These are phyloP conservation scores for Platycercus adscitus DNA, from an alignment of 2,113 vertebrate genomes.

Conservation along the genomic window DNA sequence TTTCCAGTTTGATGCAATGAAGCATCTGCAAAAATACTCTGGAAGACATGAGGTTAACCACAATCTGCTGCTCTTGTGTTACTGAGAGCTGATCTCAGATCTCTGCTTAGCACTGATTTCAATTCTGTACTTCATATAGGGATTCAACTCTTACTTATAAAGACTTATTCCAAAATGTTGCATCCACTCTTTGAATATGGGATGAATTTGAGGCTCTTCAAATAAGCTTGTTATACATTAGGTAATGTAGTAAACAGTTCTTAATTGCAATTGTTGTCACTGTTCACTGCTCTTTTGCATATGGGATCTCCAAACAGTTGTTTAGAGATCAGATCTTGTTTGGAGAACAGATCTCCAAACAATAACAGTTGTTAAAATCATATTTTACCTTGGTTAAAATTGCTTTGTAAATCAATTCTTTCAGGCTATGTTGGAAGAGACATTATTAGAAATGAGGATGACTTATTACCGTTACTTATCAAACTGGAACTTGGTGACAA, in stretches of 20 bases:
- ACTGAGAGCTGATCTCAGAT: background rate
- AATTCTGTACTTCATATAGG: background rate
- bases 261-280: background rate
- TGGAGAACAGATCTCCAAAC: background rate
- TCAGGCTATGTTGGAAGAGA: background rate
- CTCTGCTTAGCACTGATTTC: background rate
- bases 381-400: background rate
- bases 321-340: background rate
- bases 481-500: background rate
- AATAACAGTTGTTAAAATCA: background rate
- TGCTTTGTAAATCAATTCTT: background rate
- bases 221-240: background rate
- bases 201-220: background rate
- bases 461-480: background rate
- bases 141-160: background rate
- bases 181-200: background rate
- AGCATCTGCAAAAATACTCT: conserved; percentile 44
- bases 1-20: conserved; percentile 28
- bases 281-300: background rate
- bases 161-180: background rate
- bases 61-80: conserved; percentile 12
- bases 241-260: background rate
- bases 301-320: background rate
- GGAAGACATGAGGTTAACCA: conserved; percentile 10
- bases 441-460: background rate